A percentile compares a stretch with the other conserved stretches of the same genome.
These are phyloP conservation scores for Rallus crepitans DNA, from an alignment of 2,797 vertebrate species.

Conservation along the genomic window DNA sequence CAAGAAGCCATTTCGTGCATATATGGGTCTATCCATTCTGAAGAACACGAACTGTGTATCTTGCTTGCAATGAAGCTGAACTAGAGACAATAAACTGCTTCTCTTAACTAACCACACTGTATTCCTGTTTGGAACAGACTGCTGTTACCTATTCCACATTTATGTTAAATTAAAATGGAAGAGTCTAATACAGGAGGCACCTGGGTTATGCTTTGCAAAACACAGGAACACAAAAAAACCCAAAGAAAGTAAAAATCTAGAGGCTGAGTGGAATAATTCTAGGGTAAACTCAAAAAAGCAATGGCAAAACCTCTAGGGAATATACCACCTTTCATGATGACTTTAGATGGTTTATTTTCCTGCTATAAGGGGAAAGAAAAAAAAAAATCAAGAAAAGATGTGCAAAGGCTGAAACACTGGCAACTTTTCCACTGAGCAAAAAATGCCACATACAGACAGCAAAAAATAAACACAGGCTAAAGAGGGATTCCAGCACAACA, in stretches of 20 bases:
- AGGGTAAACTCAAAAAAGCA: neutral
- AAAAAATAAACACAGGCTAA: neutral
- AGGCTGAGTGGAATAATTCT: neutral
- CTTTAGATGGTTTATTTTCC: neutral
- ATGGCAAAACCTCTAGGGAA: neutral
- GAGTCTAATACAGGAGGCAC: neutral
- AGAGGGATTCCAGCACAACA: neutral
- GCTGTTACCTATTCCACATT: neutral
- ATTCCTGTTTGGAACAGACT: neutral
- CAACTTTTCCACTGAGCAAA: slow-evolving; percentile 1
- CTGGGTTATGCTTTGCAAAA: neutral
- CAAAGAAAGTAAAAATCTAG: neutral
- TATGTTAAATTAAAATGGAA: neutral
- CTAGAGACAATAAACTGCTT: neutral
- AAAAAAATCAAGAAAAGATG: neutral
- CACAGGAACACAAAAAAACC: neutral
- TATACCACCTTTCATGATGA: neutral
- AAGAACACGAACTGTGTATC: neutral
- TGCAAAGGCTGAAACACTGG: neutral
- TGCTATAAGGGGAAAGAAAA: neutral
- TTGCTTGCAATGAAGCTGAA: neutral
- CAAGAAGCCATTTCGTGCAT: neutral
- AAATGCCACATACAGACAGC: neutral
- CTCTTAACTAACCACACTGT: neutral
- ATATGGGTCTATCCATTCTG: neutral